These are phyloP conservation scores for Strongylocentrotus purpuratus DNA, from an alignment of 35 echinoderm and acorn worm species.

Conservation along the genomic window DNA sequence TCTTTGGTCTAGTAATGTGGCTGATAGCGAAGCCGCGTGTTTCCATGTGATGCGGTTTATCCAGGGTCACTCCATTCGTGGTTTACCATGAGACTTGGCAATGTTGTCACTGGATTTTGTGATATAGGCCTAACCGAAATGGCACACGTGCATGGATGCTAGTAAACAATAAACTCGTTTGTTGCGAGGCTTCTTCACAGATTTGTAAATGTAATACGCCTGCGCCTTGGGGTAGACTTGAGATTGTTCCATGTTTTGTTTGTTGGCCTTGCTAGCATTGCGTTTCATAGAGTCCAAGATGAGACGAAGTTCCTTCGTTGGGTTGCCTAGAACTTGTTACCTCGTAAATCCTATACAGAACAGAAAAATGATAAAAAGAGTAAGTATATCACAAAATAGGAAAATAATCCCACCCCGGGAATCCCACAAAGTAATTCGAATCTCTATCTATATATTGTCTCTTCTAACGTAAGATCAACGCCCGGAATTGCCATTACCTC, in stretches of 20 bases:
- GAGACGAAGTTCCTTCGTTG: not conserved
- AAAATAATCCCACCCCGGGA: no score
- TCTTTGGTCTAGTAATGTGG: not conserved
- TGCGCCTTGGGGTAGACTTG: no score
- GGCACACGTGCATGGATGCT: not conserved
- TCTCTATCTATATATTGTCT: no score
- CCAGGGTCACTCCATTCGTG: not conserved
- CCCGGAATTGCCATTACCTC: not conserved
- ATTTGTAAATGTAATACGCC: no score
- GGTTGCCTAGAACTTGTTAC: not conserved
- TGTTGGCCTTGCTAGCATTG: no score
- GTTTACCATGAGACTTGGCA: not conserved
- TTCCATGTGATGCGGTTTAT: not conserved
- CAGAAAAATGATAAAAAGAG: not conserved
- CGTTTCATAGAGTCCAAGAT: no score
- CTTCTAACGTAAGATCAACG: no score
- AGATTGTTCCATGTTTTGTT: no score
- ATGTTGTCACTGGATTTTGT: not conserved
- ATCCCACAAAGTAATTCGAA: no score
- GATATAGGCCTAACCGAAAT: not conserved
- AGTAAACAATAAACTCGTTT: no score
- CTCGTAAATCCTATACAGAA: not conserved
- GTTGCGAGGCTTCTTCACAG: no score
- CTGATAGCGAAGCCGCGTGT: not conserved
- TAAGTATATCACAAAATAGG: not conserved